Evolutionary conservation across 2,888 invertebrate genomes (phyloP), one percentile per base, ranked within the genome.

Genomic region (Paralinhomoeus sp.): DNA sequence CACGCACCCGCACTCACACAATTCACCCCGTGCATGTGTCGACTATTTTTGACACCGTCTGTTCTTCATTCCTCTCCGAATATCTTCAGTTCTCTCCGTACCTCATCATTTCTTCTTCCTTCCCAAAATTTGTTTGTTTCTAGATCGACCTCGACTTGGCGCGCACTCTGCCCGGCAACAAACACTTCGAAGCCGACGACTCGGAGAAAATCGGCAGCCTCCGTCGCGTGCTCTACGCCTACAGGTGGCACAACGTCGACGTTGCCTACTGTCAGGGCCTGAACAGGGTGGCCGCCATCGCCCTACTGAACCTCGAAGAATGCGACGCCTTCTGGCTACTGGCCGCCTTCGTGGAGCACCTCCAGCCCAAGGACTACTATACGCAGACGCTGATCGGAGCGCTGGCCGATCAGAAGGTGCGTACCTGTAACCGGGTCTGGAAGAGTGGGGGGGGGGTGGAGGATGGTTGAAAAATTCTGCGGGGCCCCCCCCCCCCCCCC

Each of bases 181-280:
- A 63, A 38, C 64, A 68, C 52, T 72, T 69, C 54, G 67, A 68
- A 48, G 57, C 60, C 31, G 57, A 64, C 13, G 62, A 64, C 42
- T 64, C 67, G 2, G 64, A 64, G 27, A 69, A 69, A 15, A 64
- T 70, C 21, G 58, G 61, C 9, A 3, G 63, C 47, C 53, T 68
- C 37, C 54, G 68, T 31, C 56, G 64, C 36, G 64, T 72, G 20
- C 57, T 72, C 7, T 58, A 68, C 49, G 70, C 71, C 2, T 72
- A 64, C 56, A 66, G 70, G 42, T 60, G 64, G 43, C 70, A 69
- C 55, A 69, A 71, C 53, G 63, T 62, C 21, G 55, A 59, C 5
- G 65, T 71, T 40, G 71, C 70, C 17, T 72, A 72, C 52, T 71
- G 71, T 52, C 51, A 71, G 69, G 72, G 72, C 37, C 54, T 72